Evolutionary conservation across 1,140 invertebrate genomes (phyloP).

Genomic region (Monochamus saltuarius): DNA sequence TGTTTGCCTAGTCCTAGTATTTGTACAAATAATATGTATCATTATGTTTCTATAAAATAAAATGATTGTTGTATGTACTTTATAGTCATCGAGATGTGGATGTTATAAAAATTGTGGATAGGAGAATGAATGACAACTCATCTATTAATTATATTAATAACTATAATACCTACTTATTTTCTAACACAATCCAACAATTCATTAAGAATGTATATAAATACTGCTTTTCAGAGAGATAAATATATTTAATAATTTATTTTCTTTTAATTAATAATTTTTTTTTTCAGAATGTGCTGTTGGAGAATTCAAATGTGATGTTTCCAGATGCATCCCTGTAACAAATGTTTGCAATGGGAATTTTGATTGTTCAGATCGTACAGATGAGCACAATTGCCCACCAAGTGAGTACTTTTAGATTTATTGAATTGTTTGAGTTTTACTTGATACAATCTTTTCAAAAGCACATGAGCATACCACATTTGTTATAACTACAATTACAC

Average conservation of each 20-base stretch:
- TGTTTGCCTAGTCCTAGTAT: too few relatives aligned
- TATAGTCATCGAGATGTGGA: too few relatives aligned
- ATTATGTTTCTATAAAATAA: too few relatives aligned
- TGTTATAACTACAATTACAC: too few relatives aligned
- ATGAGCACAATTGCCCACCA: constrained; percentile 66
- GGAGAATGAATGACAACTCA: background rate
- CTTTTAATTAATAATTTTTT: constrained; percentile 20
- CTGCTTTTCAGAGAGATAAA: background rate
- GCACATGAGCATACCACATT: too few relatives aligned
- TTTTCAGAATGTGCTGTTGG: constrained; percentile 57
- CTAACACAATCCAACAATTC: background rate
- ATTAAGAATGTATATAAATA: constrained; percentile 2
- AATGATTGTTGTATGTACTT: too few relatives aligned
- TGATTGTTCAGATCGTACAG: constrained; percentile 70
- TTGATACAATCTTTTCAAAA: background rate
- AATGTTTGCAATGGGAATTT: constrained; percentile 65
- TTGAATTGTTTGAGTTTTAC: too few relatives aligned
- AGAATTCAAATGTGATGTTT: constrained; percentile 60
- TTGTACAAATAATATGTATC: too few relatives aligned
- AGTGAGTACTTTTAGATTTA: background rate
- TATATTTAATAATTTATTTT: too few relatives aligned
- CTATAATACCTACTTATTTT: background rate
- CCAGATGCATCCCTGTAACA: constrained; percentile 60
- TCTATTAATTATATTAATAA: constrained; percentile 1
- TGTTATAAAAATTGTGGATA: background rate